A percentile compares a stretch with the other conserved stretches of the same genome.
These are phyloP conservation scores for Palythoa heliodiscus DNA, from an alignment of 92 coral and sea anemone species.

Conservation along the genomic window DNA sequence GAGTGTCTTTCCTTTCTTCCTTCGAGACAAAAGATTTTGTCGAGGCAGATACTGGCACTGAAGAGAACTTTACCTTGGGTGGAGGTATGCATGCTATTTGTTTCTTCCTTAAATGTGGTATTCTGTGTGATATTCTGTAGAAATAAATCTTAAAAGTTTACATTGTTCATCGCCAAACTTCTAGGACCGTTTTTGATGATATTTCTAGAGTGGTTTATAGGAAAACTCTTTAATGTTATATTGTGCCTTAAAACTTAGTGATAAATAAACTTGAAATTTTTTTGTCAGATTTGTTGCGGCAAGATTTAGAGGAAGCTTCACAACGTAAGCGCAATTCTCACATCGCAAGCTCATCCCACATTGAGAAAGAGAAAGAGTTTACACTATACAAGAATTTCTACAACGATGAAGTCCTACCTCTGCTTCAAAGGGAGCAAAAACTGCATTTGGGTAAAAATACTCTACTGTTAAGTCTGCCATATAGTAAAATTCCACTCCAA, in stretches of 20 bases:
- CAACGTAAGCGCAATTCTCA: neutral
- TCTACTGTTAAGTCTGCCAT: neutral
- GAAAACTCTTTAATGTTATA: too few species aligned
- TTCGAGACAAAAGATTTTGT: constrained; percentile 1
- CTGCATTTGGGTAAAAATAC: constrained; percentile 9
- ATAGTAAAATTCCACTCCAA: neutral
- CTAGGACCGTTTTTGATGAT: neutral
- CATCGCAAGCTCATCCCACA: constrained; percentile 9
- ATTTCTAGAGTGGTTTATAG: too few species aligned
- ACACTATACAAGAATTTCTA: constrained; percentile 22
- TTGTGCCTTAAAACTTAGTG: neutral
- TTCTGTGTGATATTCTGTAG: neutral
- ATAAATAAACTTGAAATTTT: neutral
- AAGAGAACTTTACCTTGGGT: neutral
- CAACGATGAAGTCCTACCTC: constrained; percentile 9
- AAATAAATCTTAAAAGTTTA: neutral
- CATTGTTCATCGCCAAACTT: neutral
- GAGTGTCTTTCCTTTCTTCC: constrained; percentile 32
- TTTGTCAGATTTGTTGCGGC: neutral
- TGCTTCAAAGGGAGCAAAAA: constrained; percentile 4
- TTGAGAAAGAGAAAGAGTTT: constrained; percentile 5
- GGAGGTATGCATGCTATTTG: neutral
- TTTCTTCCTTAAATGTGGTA: neutral
- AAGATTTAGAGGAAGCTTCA: constrained; percentile 10
- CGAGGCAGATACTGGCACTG: neutral